Evolutionary conservation across 2,888 invertebrate species (phyloP).

Genomic region (Hirtodrosophila alboralis): DNA sequence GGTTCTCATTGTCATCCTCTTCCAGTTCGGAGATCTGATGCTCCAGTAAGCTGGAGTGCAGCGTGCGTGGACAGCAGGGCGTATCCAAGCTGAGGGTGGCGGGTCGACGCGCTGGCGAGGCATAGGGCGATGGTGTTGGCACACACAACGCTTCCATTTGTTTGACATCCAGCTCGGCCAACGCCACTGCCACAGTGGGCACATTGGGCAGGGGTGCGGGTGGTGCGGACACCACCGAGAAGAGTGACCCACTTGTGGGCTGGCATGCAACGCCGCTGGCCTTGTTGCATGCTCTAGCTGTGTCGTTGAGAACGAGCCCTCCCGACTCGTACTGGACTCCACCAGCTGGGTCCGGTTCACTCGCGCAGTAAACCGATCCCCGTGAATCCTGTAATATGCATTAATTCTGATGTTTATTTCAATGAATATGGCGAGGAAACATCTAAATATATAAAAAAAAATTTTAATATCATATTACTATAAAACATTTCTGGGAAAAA

Average conservation of each 20-base stretch:
- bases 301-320: slow-evolving; percentile 82
- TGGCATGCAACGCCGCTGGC: slow-evolving; percentile 72
- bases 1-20: slow-evolving; percentile 89
- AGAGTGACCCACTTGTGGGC: slow-evolving; percentile 85
- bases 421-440: too few species aligned
- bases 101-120: slow-evolving; percentile 84
- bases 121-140: slow-evolving; percentile 51
- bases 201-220: slow-evolving; percentile 82
- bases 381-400: slow-evolving; percentile 82
- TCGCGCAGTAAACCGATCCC: slow-evolving; percentile 84
- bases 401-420: too few species aligned
- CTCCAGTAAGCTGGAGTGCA: slow-evolving; percentile 83
- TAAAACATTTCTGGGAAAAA: too few species aligned
- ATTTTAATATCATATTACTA: too few species aligned
- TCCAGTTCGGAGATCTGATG: slow-evolving; percentile 85
- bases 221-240: slow-evolving; percentile 89
- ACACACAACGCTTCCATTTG: slow-evolving; percentile 74
- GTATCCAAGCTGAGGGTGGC: slow-evolving; percentile 85
- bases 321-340: slow-evolving; percentile 84
- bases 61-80: slow-evolving; percentile 82
- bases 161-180: slow-evolving; percentile 84
- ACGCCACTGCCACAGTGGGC: slow-evolving; percentile 71
- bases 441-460: too few species aligned
- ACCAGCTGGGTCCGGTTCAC: slow-evolving; percentile 85
- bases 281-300: slow-evolving; percentile 59